Conservation (phyloP, 2,888 invertebrate species). For the Cancer borealis region DNA sequence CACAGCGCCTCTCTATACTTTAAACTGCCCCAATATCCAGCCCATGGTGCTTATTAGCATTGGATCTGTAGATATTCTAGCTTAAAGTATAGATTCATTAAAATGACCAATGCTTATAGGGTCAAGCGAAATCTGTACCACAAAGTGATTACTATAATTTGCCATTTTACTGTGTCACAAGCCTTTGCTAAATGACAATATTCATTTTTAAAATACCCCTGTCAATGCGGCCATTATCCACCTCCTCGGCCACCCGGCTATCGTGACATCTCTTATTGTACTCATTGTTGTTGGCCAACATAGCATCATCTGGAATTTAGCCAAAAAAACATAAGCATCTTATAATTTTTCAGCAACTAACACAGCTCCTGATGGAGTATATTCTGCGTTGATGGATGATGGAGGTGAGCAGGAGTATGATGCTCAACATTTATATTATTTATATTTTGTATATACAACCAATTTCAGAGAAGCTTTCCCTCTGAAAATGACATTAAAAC, state of each 20-base stretch:
- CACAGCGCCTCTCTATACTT: constrained; percentile 9
- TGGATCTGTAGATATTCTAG: neutral
- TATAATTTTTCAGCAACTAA: neutral
- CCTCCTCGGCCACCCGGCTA: constrained; percentile 55
- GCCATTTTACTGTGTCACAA: constrained; percentile 40
- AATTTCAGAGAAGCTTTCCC: neutral
- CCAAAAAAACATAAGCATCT: constrained; percentile 35
- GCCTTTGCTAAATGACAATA: constrained; percentile 38
- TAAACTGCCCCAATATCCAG: neutral
- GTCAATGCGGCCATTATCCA: constrained; percentile 55
- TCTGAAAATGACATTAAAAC: neutral
- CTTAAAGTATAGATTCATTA: neutral
- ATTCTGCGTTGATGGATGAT: neutral
- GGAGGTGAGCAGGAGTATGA: no score
- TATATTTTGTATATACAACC: neutral
- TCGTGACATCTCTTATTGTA: constrained; percentile 61
- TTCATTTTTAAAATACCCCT: constrained; percentile 41
- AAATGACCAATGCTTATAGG: neutral
- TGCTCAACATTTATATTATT: neutral
- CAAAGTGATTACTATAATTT: constrained; percentile 28
- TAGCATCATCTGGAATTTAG: constrained; percentile 61
- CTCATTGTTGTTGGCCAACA: constrained; percentile 50
- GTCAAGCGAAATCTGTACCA: neutral
- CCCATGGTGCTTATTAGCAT: neutral
- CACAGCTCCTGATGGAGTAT: neutral